Evolutionary conservation across 2,888 invertebrate genomes (phyloP), one percentile per base, ranked within the genome.

Genomic region (Ophion ventricosus): DNA sequence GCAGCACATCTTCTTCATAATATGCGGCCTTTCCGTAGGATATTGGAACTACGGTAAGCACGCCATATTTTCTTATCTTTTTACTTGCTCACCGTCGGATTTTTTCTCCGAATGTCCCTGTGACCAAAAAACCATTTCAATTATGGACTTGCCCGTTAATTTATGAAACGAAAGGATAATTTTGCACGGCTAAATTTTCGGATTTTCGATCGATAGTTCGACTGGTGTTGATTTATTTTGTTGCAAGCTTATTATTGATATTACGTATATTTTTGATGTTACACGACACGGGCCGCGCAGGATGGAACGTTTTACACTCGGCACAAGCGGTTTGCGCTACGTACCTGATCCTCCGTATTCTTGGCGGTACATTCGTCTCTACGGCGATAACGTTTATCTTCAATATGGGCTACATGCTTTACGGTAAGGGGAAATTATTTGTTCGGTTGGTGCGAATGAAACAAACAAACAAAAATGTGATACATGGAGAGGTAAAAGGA

Each of bases 21-120:
- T 94, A 0, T 95, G 95, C 85, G 98, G 98, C 17, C 91, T 98
- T 5, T 93, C 95, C 1, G 94, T 98, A 87, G 97, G 97, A 70
- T 96, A 95, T 88, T 98, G 96, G 93, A 98, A 98, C 92, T 98
- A 97, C 94, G 98, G 98, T 95, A 93, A 85, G 54, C 76, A 35
- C 54, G 0, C 14, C 17, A 43, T 4, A 35, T 17, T 49, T 49
- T 49, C 17, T 17, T 49, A 17, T 11, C 17, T 4, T 49, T 43
- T 49, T 14, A n/a, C n/a, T n/a, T n/a, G n/a, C n/a, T 17, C 49
- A 3, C 49, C 4, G 49, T 35, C 35, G 8, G 49, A 49, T 17
- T 49, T 49, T 14, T 17, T 14, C 49, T 17, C 17, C 17, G 2
- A 17, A 17, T 17, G 4, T 5, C 5, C 2, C 20, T 59, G 23